phyloP scores from a whole-genome alignment of 2,797 vertebrate species.

The Brachymystax lenok region DNA sequence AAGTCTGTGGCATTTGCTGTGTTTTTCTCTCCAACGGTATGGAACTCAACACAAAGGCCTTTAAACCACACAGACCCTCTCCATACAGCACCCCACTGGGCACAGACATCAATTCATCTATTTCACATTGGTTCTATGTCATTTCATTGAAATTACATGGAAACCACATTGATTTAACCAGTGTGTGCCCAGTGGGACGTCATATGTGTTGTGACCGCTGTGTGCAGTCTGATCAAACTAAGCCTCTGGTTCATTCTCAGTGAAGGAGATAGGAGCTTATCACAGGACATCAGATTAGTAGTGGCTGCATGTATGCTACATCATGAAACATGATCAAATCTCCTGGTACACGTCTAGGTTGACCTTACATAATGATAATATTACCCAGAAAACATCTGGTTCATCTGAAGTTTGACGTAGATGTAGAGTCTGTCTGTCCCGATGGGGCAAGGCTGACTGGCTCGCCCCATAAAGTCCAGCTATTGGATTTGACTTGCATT shows the following conservation, averaged over 20 bases:
- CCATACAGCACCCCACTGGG: too few relatives aligned
- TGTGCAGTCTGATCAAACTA: neutral
- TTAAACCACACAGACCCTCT: neutral
- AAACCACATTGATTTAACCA: too few relatives aligned
- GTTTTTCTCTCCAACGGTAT: conserved; percentile 13
- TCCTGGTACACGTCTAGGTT: neutral
- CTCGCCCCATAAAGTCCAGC: too few relatives aligned
- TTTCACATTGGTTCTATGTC: too few relatives aligned
- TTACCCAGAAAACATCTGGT: neutral
- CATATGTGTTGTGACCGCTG: neutral
- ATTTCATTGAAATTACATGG: too few relatives aligned
- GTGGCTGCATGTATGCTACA: neutral
- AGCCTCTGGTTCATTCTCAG: neutral
- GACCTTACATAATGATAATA: neutral
- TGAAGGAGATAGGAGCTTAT: neutral
- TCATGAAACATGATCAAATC: conserved; percentile 10
- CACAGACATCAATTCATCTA: too few relatives aligned
- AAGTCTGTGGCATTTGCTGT: neutral
- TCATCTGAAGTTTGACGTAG: neutral
- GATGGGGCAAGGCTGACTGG: neutral
- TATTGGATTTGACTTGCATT: neutral
- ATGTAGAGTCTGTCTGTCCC: neutral
- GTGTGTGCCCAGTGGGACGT: too few relatives aligned
- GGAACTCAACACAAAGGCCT: too few relatives aligned
- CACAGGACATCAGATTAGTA: neutral